Evolutionary conservation across 2,888 invertebrate species (phyloP).

Genomic region (Acleris sparsana): DNA sequence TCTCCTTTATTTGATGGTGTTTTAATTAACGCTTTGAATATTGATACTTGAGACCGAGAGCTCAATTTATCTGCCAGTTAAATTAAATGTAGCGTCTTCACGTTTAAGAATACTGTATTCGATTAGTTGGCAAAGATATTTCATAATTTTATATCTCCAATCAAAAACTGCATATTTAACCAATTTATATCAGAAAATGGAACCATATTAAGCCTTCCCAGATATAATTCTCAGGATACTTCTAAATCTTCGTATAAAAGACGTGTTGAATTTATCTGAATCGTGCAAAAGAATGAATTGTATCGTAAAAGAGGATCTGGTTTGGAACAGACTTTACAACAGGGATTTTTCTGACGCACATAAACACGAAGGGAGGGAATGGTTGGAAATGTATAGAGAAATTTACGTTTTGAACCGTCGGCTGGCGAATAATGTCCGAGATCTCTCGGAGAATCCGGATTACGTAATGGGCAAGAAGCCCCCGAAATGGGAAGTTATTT

Average conservation of each 20-base stretch:
- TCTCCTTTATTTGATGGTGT: slow-evolving; percentile 46
- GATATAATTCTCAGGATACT: slow-evolving; percentile 50
- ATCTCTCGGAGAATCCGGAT: slow-evolving; percentile 42
- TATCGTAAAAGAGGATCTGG: slow-evolving; percentile 47
- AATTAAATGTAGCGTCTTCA: slow-evolving; percentile 41
- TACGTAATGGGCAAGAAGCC: slow-evolving; percentile 40
- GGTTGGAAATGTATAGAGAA: slow-evolving; percentile 48
- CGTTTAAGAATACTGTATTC: slow-evolving; percentile 45
- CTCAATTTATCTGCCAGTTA: slow-evolving; percentile 44
- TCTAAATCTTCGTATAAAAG: slow-evolving; percentile 46
- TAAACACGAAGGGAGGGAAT: slow-evolving; percentile 41
- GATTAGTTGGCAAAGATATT: slow-evolving; percentile 42
- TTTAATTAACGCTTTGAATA: slow-evolving; percentile 50
- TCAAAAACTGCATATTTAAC: slow-evolving; percentile 49
- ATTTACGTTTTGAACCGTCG: slow-evolving; percentile 42
- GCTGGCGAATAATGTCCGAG: slow-evolving; percentile 33
- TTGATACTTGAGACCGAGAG: slow-evolving; percentile 44
- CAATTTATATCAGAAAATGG: slow-evolving; percentile 46
- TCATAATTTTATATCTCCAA: slow-evolving; percentile 50
- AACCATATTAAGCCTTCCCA: slow-evolving; percentile 51
- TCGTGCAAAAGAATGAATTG: slow-evolving; percentile 50
- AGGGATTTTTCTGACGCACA: slow-evolving; percentile 51
- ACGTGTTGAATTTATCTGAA: slow-evolving; percentile 49
- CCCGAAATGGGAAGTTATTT: slow-evolving; percentile 49
- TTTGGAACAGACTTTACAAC: slow-evolving; percentile 51